phyloP scores from a whole-genome alignment of 2,888 invertebrate species.

The Ectemnius cavifrons region DNA sequence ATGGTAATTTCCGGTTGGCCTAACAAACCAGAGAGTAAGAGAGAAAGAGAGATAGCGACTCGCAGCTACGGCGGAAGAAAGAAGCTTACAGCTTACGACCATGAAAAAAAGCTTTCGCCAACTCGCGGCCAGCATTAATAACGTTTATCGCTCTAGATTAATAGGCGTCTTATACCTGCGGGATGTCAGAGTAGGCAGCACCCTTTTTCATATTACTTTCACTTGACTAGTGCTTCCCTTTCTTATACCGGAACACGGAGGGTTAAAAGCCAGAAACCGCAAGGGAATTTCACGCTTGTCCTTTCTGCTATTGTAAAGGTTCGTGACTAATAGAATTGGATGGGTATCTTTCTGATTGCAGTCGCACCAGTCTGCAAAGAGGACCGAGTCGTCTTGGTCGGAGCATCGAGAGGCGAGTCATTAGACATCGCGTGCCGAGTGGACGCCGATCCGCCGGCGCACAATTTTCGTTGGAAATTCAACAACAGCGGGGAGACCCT shows the following conservation, averaged over 20 bases:
- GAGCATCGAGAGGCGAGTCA: constrained; percentile 92
- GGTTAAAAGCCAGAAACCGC: neutral
- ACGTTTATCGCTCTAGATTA: constrained; percentile 33
- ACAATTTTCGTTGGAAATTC: constrained; percentile 95
- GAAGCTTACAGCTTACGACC: no score
- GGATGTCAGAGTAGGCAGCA: neutral
- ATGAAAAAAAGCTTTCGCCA: neutral
- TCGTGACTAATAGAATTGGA: neutral
- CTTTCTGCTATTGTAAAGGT: neutral
- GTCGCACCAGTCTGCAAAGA: constrained; percentile 90
- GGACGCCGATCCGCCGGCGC: constrained; percentile 94
- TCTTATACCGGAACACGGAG: neutral
- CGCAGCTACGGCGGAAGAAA: no score
- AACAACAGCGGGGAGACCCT: constrained; percentile 95
- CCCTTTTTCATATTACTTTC: neutral
- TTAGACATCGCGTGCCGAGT: constrained; percentile 93
- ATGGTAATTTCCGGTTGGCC: constrained; percentile 37
- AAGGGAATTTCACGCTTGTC: neutral
- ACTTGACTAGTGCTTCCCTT: neutral
- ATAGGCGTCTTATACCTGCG: constrained; percentile 2
- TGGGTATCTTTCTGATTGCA: constrained; percentile 74
- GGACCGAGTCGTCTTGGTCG: constrained; percentile 89
- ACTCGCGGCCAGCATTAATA: constrained; percentile 25
- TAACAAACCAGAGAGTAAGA: constrained; percentile 23
- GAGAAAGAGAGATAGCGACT: no score